Percentiles rank a stretch among this genome's conserved stretches.
Conservation (phyloP, 2,888 invertebrate genomes). For the Galeruca laticollis region DNA sequence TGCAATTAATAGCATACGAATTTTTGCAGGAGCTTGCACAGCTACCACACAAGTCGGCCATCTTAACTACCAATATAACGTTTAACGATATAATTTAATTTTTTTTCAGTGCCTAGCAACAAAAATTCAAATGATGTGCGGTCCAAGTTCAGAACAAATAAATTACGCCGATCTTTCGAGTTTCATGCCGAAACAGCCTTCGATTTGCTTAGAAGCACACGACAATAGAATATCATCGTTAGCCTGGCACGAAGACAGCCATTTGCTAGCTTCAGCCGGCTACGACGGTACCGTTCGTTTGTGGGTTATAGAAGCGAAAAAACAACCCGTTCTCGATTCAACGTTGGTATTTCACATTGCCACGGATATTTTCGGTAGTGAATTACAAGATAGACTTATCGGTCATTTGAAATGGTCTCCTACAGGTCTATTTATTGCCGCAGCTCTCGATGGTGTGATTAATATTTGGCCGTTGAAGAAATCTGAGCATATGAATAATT, state of each 20-base stretch:
- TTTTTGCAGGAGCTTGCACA: too few species aligned
- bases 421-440: slow-evolving; percentile 70
- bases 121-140: slow-evolving; percentile 62
- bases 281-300: slow-evolving; percentile 74
- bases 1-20: too few species aligned
- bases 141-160: slow-evolving; percentile 59
- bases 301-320: slow-evolving; percentile 67
- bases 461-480: slow-evolving; percentile 71
- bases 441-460: slow-evolving; percentile 70
- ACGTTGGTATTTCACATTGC: slow-evolving; percentile 70
- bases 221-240: slow-evolving; percentile 66
- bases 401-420: slow-evolving; percentile 70
- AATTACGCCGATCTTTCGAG: slow-evolving; percentile 70
- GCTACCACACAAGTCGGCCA: too few species aligned
- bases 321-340: slow-evolving; percentile 65
- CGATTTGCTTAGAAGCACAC: slow-evolving; percentile 69
- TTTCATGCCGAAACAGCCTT: slow-evolving; percentile 61
- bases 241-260: slow-evolving; percentile 66
- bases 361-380: slow-evolving; percentile 67
- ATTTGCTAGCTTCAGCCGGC: slow-evolving; percentile 70
- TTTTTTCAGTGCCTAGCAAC: slow-evolving; percentile 63
- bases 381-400: slow-evolving; percentile 63
- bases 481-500: slow-evolving; percentile 53
- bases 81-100: background rate
- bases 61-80: background rate